Conservation (phyloP, 2,113 vertebrate genomes). For the Rhinolophus sinicus region DNA sequence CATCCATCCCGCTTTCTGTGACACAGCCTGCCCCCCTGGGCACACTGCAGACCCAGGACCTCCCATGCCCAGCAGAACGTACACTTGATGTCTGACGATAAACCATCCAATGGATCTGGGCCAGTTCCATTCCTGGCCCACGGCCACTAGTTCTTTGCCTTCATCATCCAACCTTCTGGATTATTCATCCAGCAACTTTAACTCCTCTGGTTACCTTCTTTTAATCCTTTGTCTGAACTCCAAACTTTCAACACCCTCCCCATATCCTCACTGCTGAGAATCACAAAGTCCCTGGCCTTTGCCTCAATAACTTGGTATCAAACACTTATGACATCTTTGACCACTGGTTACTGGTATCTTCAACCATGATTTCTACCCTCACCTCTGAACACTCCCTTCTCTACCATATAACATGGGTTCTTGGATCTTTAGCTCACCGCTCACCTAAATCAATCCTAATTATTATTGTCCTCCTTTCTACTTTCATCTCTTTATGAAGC, state of each 20-base stretch:
- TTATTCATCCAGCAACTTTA: background rate
- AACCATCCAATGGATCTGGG: background rate
- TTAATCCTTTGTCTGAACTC: background rate
- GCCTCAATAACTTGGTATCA: background rate
- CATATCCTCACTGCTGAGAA: background rate
- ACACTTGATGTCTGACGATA: background rate
- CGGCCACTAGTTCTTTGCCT: background rate
- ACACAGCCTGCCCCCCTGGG: background rate
- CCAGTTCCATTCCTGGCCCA: background rate
- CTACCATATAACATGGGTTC: background rate
- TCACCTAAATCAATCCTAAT: background rate
- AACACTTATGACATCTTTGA: background rate
- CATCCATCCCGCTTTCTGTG: background rate
- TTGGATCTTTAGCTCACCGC: background rate
- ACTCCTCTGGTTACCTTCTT: background rate
- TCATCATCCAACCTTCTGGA: background rate
- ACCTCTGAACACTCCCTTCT: background rate
- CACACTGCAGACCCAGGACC: background rate
- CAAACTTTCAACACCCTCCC: background rate
- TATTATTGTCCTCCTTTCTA: background rate
- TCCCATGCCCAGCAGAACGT: background rate
- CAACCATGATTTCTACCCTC: background rate
- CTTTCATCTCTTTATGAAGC: background rate
- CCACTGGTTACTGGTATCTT: background rate
- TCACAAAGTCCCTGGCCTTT: background rate